Evolutionary conservation across 2,113 vertebrate genomes (phyloP).

Genomic region (human (Homo sapiens)): GRCh38 chr5:124943501-124944000

Average conservation of each 20-base stretch:
- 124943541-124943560: background rate
- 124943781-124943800: background rate
- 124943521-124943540: background rate
- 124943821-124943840: background rate
- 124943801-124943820: background rate
- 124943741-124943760: background rate
- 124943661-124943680: constrained; percentile 1
- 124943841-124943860: background rate
- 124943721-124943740: background rate
- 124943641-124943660: background rate
- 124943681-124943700: background rate
- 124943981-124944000: background rate
- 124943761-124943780: background rate
- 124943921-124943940: background rate
- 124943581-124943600: background rate
- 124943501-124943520: background rate
- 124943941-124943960: background rate
- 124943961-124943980: background rate
- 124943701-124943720: background rate
- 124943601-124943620: background rate
- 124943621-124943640: too few relatives aligned
- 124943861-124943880: background rate
- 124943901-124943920: background rate
- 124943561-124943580: background rate
- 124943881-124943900: background rate